Percentiles rank a stretch among this genome's conserved stretches.
Evolutionary conservation across 2,113 vertebrate species (phyloP).

Genomic region (Galbula dea): DNA sequence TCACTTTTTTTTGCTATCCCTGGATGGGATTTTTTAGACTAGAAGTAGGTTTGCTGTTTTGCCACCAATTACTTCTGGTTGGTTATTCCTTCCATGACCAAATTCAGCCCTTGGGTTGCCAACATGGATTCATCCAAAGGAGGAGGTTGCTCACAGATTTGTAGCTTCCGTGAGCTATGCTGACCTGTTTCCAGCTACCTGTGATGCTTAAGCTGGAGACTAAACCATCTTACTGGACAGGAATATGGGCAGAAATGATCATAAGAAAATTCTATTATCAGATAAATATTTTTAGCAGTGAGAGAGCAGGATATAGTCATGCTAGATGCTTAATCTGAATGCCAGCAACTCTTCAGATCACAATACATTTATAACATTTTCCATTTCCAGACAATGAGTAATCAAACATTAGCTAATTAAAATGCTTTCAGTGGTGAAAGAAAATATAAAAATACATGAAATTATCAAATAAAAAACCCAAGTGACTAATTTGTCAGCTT

Average conservation of each 20-base stretch:
- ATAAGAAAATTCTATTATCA: not conserved
- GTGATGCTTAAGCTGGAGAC: not conserved
- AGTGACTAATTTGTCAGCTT: slow-evolving; percentile 48
- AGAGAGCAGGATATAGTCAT: not conserved
- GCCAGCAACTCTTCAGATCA: slow-evolving; percentile 4
- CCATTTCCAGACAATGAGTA: slow-evolving; percentile 33
- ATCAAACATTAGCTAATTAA: slow-evolving; percentile 47
- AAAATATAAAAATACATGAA: slow-evolving; percentile 42
- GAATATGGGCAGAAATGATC: not conserved
- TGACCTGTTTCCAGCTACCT: not conserved
- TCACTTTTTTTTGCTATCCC: not conserved
- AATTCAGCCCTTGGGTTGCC: not conserved
- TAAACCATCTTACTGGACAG: not conserved
- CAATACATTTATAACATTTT: slow-evolving; percentile 3
- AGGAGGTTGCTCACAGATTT: not conserved
- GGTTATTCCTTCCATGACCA: not conserved
- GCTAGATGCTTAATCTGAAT: slow-evolving; percentile 1
- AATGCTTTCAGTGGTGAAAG: slow-evolving; percentile 28
- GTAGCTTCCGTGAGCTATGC: not conserved
- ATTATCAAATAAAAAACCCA: slow-evolving; percentile 17
- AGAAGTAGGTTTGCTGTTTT: not conserved
- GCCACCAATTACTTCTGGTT: not conserved
- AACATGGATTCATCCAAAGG: not conserved
- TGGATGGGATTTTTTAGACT: not conserved
- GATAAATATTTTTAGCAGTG: slow-evolving; percentile 1